Conservation (phyloP, 2,797 vertebrate genomes). For the Clarias pachynema region DNA sequence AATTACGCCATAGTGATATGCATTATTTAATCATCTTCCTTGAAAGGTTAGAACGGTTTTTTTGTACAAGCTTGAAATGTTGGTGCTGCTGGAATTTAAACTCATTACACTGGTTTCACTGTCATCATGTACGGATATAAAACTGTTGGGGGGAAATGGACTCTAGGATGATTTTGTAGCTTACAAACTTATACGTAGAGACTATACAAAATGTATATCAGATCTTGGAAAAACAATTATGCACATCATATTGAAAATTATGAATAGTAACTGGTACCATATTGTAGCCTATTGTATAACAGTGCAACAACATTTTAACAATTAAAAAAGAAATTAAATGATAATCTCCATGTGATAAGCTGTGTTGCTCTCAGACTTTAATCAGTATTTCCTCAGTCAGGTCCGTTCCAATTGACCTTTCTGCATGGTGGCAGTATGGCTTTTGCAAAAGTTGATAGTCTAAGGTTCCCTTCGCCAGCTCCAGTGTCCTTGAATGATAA, state of each 20-base stretch:
- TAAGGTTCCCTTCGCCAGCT: slow-evolving; percentile 31
- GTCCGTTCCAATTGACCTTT: background rate
- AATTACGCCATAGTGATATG: background rate
- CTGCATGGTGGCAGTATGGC: slow-evolving; percentile 4
- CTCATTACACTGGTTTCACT: background rate
- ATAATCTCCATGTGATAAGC: background rate
- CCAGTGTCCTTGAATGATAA: slow-evolving; percentile 42
- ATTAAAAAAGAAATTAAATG: background rate
- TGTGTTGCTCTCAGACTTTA: background rate
- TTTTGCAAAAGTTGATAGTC: slow-evolving; percentile 33
- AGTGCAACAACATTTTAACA: background rate
- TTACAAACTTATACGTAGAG: background rate
- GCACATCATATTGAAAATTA: background rate
- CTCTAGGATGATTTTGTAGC: background rate
- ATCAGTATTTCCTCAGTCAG: background rate
- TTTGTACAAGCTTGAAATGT: background rate
- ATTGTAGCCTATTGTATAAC: background rate
- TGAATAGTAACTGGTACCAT: background rate
- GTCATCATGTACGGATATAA: background rate
- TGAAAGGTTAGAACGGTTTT: background rate
- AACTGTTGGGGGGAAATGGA: background rate
- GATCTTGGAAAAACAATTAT: background rate
- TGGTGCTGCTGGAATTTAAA: background rate
- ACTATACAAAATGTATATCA: background rate
- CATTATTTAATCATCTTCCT: background rate